These are phyloP conservation scores for Anagyrus pseudococci DNA, from an alignment of 2,888 invertebrate genomes.

Conservation along the genomic window DNA sequence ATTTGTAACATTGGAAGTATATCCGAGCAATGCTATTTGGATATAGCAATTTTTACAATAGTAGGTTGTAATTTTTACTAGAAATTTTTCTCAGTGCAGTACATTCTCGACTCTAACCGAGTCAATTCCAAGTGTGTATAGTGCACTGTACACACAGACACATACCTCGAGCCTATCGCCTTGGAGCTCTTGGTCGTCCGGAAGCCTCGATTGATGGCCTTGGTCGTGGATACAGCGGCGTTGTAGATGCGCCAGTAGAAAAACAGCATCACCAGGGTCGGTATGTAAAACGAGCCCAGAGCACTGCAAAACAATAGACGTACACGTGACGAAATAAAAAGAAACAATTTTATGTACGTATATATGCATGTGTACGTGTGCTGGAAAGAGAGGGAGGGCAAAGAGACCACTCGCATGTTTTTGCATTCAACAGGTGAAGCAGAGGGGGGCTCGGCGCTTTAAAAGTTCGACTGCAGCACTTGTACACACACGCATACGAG, in stretches of 20 bases:
- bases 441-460: not conserved
- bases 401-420: slow-evolving; percentile 3
- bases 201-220: slow-evolving; percentile 90
- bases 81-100: no score
- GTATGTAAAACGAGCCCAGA: slow-evolving; percentile 96
- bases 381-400: not conserved
- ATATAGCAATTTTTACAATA: no score
- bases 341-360: not conserved
- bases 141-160: not conserved
- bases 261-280: slow-evolving; percentile 97
- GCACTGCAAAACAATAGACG: slow-evolving; percentile 68
- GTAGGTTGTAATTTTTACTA: no score
- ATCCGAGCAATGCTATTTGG: no score
- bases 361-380: not conserved
- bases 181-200: slow-evolving; percentile 80
- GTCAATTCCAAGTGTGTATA: no score
- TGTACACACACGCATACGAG: no score
- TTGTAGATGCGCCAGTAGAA: slow-evolving; percentile 97
- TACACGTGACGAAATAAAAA: not conserved
- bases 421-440: slow-evolving; percentile 32
- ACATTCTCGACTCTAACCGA: no score
- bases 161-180: slow-evolving; percentile 59
- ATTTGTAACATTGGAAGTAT: no score
- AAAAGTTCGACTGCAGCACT: no score
- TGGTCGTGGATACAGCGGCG: slow-evolving; percentile 91